Conservation (phyloP, 30 jellyfish, hydroid and myxozoan genomes). For the Haliclystus octoradiatus region DNA sequence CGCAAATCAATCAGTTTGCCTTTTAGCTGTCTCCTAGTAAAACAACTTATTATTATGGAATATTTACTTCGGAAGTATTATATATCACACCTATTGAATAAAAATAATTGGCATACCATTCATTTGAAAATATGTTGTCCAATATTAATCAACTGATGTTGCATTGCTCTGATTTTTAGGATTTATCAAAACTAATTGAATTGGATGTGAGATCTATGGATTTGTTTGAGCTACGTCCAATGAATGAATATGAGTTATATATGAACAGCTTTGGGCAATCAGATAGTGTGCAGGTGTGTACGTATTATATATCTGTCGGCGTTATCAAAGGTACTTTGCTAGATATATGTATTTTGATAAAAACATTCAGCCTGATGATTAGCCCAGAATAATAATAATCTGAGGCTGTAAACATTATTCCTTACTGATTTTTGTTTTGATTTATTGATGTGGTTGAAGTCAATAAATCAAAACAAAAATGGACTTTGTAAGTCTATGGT, state of each 20-base stretch:
- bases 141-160: neutral
- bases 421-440: no score
- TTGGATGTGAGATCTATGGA: slow-evolving; percentile 79
- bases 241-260: slow-evolving; percentile 78
- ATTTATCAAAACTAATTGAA: slow-evolving; percentile 56
- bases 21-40: neutral
- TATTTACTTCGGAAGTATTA: neutral
- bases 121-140: neutral
- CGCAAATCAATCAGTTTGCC: neutral
- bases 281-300: slow-evolving; percentile 47
- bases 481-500: no score
- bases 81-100: no score
- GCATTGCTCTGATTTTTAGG: slow-evolving; percentile 19
- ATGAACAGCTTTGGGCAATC: slow-evolving; percentile 87
- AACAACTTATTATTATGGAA: neutral
- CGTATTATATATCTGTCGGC: neutral
- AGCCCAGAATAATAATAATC: no score
- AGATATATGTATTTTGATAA: no score
- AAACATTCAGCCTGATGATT: no score
- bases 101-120: neutral
- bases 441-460: no score
- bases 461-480: no score
- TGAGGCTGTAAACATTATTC: no score
- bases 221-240: slow-evolving; percentile 67
- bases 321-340: no score